A percentile compares a stretch with the other conserved stretches of the same genome.
Conservation (phyloP, 1,140 invertebrate genomes). For the Trichoplusia ni region DNA sequence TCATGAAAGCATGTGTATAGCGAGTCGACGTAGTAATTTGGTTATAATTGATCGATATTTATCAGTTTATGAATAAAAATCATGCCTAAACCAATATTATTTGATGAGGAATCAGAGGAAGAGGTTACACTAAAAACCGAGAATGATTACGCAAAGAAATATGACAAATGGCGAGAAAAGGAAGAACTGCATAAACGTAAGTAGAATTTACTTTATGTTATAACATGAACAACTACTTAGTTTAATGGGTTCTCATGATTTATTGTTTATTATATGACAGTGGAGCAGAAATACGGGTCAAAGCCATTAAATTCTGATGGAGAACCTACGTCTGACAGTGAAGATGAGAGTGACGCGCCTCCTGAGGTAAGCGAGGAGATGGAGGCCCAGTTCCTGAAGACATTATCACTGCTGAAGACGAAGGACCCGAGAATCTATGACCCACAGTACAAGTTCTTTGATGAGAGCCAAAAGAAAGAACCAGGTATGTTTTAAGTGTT, state of each 20-base stretch:
- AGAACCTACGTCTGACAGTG: slow-evolving; percentile 60
- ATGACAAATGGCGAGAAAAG: slow-evolving; percentile 90
- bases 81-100: slow-evolving; percentile 67
- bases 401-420: slow-evolving; percentile 91
- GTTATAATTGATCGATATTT: slow-evolving; percentile 3
- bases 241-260: not conserved
- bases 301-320: slow-evolving; percentile 55
- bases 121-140: slow-evolving; percentile 86
- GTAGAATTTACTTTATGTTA: slow-evolving; percentile 39
- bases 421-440: slow-evolving; percentile 95
- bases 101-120: slow-evolving; percentile 71
- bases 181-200: slow-evolving; percentile 93
- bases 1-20: not conserved
- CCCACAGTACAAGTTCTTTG: slow-evolving; percentile 88
- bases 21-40: slow-evolving; percentile 12
- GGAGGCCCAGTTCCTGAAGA: slow-evolving; percentile 94
- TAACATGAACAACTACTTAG: not conserved
- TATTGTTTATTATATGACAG: slow-evolving; percentile 34
- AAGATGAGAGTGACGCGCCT: slow-evolving; percentile 70
- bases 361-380: slow-evolving; percentile 81
- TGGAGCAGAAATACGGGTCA: slow-evolving; percentile 74
- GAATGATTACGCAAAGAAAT: slow-evolving; percentile 90
- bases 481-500: slow-evolving; percentile 42
- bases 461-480: slow-evolving; percentile 68
- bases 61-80: slow-evolving; percentile 37